Percentiles rank a stretch among this genome's conserved stretches.
Conservation (phyloP, 2,888 invertebrate genomes). For the Hipparchia semele region DNA sequence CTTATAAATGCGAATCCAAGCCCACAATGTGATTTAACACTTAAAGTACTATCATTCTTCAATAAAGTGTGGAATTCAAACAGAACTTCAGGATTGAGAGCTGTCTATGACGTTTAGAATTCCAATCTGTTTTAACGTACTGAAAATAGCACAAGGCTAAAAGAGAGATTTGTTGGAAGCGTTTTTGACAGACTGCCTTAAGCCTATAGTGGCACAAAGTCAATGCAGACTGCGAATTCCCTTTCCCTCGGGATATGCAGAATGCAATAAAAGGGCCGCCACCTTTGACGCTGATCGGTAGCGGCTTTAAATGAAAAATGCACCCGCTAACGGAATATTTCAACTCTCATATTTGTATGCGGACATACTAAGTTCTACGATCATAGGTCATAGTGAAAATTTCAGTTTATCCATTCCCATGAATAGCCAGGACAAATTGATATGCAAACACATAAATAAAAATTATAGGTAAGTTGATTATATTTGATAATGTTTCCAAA, state of each 20-base stretch:
- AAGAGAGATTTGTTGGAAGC: background rate
- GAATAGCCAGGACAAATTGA: too few relatives aligned
- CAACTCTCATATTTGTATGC: conserved; percentile 25
- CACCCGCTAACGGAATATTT: conserved; percentile 28
- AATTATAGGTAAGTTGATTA: too few relatives aligned
- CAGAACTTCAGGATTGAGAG: background rate
- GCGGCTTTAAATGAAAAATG: conserved; percentile 28
- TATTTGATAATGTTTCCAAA: too few relatives aligned
- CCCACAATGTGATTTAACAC: background rate
- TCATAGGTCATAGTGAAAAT: too few relatives aligned
- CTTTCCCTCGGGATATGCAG: conserved; percentile 10
- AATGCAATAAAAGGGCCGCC: conserved; percentile 21
- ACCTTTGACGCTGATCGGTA: conserved; percentile 13
- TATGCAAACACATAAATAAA: too few relatives aligned
- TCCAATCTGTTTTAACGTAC: background rate
- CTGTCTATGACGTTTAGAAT: background rate
- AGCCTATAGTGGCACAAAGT: conserved; percentile 10
- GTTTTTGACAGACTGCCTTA: background rate
- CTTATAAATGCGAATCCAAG: too few relatives aligned
- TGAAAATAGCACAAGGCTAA: background rate
- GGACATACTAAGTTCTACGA: too few relatives aligned
- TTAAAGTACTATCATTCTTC: background rate
- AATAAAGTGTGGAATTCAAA: background rate
- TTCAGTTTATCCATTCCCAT: too few relatives aligned
- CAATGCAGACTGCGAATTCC: conserved; percentile 3